Base-by-base conservation (phyloP, 2,888 invertebrate genomes). In the Geotrupes spiniger region DNA sequence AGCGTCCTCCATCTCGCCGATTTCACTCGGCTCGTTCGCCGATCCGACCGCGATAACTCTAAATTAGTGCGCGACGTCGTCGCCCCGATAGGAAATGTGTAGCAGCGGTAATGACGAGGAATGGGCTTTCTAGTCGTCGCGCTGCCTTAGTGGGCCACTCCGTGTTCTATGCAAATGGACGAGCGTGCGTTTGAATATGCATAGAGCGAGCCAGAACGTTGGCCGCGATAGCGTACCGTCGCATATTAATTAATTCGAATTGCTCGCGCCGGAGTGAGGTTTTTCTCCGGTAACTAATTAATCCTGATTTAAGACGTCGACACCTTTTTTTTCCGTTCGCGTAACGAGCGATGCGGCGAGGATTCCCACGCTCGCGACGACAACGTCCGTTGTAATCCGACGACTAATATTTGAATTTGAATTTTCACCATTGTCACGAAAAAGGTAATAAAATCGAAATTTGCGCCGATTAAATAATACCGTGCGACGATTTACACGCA, bases 141-240 rank as follows among this genome's bases (percentile, higher is more conserved):
- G 37, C 25, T 47, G 43, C 38, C n/a, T 52, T 50, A 49, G 46
- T 52, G 51, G 52, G 53, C 49, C 53, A 51, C 40, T 27, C 43
- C 58, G 54, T 63, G 63, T 66, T 58, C 54, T 62, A 65, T 65
- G 64, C 64, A 64, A 66, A 64, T 65, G 56, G 38, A 54, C 56
- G 59, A 61, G 54, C 64, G 63, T 61, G n/a, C n/a, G 63, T 62
- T 60, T 64, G 64, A 66, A 65, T 65, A 65, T 65, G 64, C 59
- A 65, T 63, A 59, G 51, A 49, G 56, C 51, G 55, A 52, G 53
- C 56, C 52, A 47, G 46, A n/a, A n/a, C n/a, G n/a, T n/a, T 45
- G 45, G 58, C 54, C 60, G 60, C 63, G 58, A 59, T 56, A 57
- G 41, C 52, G n/a, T n/a, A 46, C 52, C 46, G 49, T 54, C 56